Evolutionary conservation across 1,140 invertebrate species (phyloP).

Genomic region (Zaprionus camerounensis): DNA sequence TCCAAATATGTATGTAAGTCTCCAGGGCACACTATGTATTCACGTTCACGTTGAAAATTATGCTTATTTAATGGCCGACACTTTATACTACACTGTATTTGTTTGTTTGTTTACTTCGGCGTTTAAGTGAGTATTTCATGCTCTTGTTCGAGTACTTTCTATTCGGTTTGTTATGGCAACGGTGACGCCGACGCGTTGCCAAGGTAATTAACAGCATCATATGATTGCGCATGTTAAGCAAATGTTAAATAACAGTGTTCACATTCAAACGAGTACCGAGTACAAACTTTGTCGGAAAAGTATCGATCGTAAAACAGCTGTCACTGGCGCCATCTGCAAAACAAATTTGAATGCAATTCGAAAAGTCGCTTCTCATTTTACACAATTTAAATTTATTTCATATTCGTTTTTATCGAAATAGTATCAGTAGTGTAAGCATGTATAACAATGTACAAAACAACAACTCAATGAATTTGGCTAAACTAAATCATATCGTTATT

Average conservation of each 20-base stretch:
- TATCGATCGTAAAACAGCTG: constrained; percentile 35
- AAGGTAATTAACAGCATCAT: neutral
- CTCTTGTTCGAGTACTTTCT: constrained; percentile 16
- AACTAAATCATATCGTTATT: constrained; percentile 61
- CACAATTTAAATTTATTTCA: constrained; percentile 62
- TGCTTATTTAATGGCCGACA: constrained; percentile 18
- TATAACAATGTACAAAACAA: constrained; percentile 82
- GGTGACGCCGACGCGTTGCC: constrained; percentile 46
- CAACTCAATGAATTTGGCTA: constrained; percentile 77
- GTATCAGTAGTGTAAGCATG: constrained; percentile 66
- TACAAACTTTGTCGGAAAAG: neutral
- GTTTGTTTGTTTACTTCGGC: constrained; percentile 26
- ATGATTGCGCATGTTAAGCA: constrained; percentile 22
- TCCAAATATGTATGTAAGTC: constrained; percentile 35
- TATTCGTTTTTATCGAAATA: constrained; percentile 30
- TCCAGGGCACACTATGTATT: constrained; percentile 40
- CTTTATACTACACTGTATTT: neutral
- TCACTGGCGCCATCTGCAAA: constrained; percentile 1
- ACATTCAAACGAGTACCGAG: neutral
- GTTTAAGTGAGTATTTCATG: neutral
- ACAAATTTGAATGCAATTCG: neutral
- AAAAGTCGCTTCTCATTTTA: constrained; percentile 14
- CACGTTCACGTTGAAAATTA: constrained; percentile 17
- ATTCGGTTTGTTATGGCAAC: constrained; percentile 42
- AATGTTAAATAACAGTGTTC: neutral